A percentile compares a stretch with the other conserved stretches of the same genome.
Conservation (phyloP, 2,888 invertebrate species). For the Macropis europaea region DNA sequence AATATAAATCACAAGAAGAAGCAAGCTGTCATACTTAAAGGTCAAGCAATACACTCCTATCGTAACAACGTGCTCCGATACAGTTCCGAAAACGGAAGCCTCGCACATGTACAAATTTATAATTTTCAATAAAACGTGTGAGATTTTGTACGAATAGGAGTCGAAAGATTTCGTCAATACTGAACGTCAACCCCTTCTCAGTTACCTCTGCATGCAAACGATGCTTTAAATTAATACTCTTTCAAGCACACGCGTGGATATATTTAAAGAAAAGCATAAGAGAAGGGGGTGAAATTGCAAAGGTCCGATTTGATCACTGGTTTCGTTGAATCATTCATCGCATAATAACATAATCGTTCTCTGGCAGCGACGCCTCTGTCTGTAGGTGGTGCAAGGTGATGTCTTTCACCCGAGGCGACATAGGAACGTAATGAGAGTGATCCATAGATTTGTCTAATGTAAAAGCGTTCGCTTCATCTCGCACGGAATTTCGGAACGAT, state of each 20-base stretch:
- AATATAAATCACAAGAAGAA: background rate
- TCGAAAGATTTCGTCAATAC: background rate
- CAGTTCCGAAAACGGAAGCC: constrained; percentile 13
- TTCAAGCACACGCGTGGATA: background rate
- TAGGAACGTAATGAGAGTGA: constrained; percentile 74
- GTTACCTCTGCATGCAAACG: background rate
- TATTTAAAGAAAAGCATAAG: background rate
- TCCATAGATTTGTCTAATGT: constrained; percentile 47
- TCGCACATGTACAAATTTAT: constrained; percentile 38
- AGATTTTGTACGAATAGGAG: constrained; percentile 26
- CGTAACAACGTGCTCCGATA: constrained; percentile 14
- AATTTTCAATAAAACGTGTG: constrained; percentile 27
- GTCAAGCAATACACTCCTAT: background rate
- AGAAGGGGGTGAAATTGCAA: background rate
- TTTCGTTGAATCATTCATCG: constrained; percentile 55
- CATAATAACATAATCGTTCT: constrained; percentile 76
- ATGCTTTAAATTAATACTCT: background rate
- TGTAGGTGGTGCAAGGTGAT: constrained; percentile 62
- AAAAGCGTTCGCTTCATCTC: constrained; percentile 1
- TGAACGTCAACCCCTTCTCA: background rate
- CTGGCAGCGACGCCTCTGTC: constrained; percentile 57
- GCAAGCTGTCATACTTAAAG: constrained; percentile 1
- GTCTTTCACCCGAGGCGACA: constrained; percentile 75
- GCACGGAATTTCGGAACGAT: background rate
- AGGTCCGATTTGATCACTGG: background rate